Evolutionary conservation across 37 sponge, comb jelly and placozoan species (phyloP), one percentile per base, ranked within the genome.

Genomic region (Ianthella basta): DNA sequence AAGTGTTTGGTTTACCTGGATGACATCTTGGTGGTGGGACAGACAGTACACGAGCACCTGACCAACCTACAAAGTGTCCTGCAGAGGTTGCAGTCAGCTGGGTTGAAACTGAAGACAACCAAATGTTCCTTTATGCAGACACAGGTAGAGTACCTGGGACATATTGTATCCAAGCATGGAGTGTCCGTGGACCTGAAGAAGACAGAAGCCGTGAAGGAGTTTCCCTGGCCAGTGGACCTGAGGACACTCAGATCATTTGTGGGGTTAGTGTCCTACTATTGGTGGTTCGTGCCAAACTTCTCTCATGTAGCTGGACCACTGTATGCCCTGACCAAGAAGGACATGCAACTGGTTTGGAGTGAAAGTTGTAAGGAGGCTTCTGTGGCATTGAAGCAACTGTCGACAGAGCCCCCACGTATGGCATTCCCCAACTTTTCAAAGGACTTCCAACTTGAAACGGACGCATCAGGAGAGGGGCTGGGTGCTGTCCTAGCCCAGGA

Each of bases 1-100:
- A 37, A 23, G 18, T 80, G 80, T 29, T 0, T 86, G 38, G 87
- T 86, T 4, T 80, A 80, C 36, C 15, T 86, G 8, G 87, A 86
- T 54, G 87, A 86, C 39, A 72, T 86, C 29, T 34, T 86, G 38
- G 81, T 86, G 72, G 25, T 67, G 66, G 81, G 81, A 0, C 15
- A 41, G 23, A 37, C 36, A 0, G 4, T 86, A 4, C 56, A 79
- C 10, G 86, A 75, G 29, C 86, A 85, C 59, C 50, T 78, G 13
- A 12, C 29, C 5, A 77, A 57, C 53, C 73, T 84, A 4, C 50
- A 50, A 10, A 32, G 32, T 23, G 83, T 84, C 0, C 32, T 84
- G 23, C 24, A 38, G 0, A 35, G 65, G 4, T 40, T 85, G 16
- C 53, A 23, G 27, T 10, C 20, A n/a, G 79, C 79, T 14, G 53